phyloP scores from a whole-genome alignment of 2,888 invertebrate species.

The Acronicta aceris region DNA sequence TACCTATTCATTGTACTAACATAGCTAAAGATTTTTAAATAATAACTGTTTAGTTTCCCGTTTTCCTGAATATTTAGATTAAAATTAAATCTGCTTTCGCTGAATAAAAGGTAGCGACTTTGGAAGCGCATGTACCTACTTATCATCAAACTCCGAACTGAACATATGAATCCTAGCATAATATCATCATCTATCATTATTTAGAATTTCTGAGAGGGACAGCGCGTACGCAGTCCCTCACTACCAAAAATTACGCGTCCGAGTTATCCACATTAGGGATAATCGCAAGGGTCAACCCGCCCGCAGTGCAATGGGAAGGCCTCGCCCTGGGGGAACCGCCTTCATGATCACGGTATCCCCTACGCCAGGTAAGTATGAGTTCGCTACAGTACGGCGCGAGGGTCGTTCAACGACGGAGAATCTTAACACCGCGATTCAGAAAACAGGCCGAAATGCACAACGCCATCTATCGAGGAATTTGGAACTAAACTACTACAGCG shows the following conservation, averaged over 20 bases:
- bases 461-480: slow-evolving; percentile 37
- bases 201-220: slow-evolving; percentile 5
- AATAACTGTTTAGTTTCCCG: no score
- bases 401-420: slow-evolving; percentile 3
- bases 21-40: no score
- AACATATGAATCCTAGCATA: no score
- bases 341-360: slow-evolving; percentile 13
- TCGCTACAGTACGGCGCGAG: neutral
- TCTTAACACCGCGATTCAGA: slow-evolving; percentile 20
- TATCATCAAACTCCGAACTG: no score
- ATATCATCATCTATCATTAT: no score
- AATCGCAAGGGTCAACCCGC: slow-evolving; percentile 24
- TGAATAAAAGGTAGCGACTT: no score
- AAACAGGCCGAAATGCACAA: slow-evolving; percentile 6
- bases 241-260: slow-evolving; percentile 19
- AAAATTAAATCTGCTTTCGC: no score
- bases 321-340: slow-evolving; percentile 18
- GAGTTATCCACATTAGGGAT: slow-evolving; percentile 30
- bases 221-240: slow-evolving; percentile 23
- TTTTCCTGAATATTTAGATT: no score
- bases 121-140: no score
- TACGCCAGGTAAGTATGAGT: slow-evolving; percentile 21
- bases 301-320: slow-evolving; percentile 17
- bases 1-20: no score
- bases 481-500: slow-evolving; percentile 14